These are phyloP conservation scores for Pseudopleuronectes americanus DNA, from an alignment of 2,797 vertebrate genomes.

Conservation along the genomic window DNA sequence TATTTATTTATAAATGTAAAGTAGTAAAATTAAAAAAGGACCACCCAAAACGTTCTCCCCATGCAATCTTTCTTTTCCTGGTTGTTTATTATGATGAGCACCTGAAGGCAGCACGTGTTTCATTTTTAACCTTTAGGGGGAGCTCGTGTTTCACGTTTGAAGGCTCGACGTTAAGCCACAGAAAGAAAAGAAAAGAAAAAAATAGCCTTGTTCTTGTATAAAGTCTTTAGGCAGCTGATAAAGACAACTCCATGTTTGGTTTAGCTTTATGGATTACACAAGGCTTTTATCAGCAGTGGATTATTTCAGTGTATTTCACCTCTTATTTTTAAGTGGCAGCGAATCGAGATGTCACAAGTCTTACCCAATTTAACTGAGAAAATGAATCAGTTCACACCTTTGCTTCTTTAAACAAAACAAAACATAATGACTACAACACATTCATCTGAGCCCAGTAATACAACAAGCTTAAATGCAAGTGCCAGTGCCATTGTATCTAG, in stretches of 20 bases:
- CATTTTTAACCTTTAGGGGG: conserved; percentile 58
- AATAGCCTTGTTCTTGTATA: not conserved
- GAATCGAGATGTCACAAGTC: conserved; percentile 12
- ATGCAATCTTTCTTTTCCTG: no score
- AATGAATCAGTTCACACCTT: conserved; percentile 14
- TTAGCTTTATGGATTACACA: conserved; percentile 20
- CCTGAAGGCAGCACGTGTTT: conserved; percentile 28
- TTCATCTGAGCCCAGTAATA: conserved; percentile 1
- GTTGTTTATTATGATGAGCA: not conserved
- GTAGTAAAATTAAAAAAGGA: no score
- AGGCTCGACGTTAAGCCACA: not conserved
- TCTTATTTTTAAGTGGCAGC: conserved; percentile 12
- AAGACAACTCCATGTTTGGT: conserved; percentile 22
- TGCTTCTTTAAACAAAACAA: not conserved
- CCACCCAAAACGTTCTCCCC: no score
- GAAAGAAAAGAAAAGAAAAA: not conserved
- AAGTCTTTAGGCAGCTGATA: conserved; percentile 22
- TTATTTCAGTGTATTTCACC: conserved; percentile 15
- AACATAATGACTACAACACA: not conserved
- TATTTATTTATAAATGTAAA: no score
- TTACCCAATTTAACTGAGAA: conserved; percentile 8
- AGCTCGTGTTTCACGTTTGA: conserved; percentile 43
- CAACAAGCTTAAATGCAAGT: conserved; percentile 8
- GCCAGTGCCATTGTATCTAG: conserved; percentile 22
- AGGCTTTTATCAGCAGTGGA: conserved; percentile 22